Evolutionary conservation across 2,888 invertebrate species (phyloP).

Genomic region (Helleia helle): DNA sequence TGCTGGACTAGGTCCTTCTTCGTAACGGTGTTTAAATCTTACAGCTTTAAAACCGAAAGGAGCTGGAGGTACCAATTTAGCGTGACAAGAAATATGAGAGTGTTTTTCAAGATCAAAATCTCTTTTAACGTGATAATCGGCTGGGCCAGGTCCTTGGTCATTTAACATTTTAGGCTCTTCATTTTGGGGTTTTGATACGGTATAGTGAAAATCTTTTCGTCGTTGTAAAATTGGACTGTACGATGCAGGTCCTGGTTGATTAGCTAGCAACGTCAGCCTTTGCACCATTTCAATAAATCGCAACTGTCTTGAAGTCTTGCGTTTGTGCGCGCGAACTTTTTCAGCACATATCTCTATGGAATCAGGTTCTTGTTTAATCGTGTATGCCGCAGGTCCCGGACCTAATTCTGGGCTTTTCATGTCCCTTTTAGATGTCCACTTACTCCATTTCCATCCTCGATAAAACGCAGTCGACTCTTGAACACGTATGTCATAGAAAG

Average conservation of each 20-base stretch:
- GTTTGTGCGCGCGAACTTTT: constrained; percentile 34
- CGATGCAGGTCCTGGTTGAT: constrained; percentile 41
- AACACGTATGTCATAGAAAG: constrained; percentile 43
- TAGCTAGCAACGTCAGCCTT: constrained; percentile 35
- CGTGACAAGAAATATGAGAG: constrained; percentile 30
- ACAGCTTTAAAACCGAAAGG: constrained; percentile 43
- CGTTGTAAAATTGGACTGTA: constrained; percentile 39
- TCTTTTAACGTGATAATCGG: constrained; percentile 39
- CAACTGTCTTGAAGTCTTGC: constrained; percentile 43
- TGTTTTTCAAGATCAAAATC: constrained; percentile 36
- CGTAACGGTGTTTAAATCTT: constrained; percentile 36
- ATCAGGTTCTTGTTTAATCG: constrained; percentile 26
- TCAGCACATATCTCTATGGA: constrained; percentile 37
- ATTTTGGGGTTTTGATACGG: constrained; percentile 21
- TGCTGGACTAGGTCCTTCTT: constrained; percentile 47
- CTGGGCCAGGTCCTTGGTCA: constrained; percentile 37
- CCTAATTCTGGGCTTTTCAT: constrained; percentile 21
- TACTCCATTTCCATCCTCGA: constrained; percentile 59
- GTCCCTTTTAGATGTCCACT: constrained; percentile 34
- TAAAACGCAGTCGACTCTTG: constrained; percentile 43
- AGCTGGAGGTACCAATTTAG: constrained; percentile 34
- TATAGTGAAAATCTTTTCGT: constrained; percentile 33
- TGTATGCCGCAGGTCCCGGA: constrained; percentile 53
- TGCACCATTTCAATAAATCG: constrained; percentile 52
- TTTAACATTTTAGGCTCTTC: not conserved